Base-by-base conservation (phyloP, 2,888 invertebrate genomes). In the Clivina fossor region DNA sequence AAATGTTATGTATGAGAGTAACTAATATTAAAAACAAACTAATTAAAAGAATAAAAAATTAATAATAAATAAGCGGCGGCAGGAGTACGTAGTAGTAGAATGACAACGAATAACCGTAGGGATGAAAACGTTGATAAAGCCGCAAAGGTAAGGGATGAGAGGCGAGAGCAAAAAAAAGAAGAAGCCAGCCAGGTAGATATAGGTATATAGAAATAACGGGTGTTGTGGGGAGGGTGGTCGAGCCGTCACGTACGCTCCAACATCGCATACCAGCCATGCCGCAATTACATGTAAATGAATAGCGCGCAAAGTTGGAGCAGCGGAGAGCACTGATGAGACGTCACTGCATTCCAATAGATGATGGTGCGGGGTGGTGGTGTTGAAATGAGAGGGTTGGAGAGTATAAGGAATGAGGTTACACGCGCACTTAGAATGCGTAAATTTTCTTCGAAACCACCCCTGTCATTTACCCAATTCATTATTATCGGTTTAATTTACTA, bases 211-310 rank as follows among this genome's bases (percentile, higher is more conserved):
- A 16, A 15, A 32, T 32, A 44, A 30, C 26, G 7, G 5, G 26
- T 26, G 9, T 9, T 30, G 40, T 16, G 32, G 40, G 30, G 24
- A 40, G 32, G 37, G 18, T 8, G 40, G 43, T 33, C 32, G 41
- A 43, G 51, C 33, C 19, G 35, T 38, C 49, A 49, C 49, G 49
- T 49, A 49, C 24, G 18, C 32, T 43, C 32, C 30, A 13, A 46
- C 46, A n/a, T n/a, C 40, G 50, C 40, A 19, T 51, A 41, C 50
- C 51, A 22, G 61, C 60, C 56, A 58, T 59, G 59, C 60, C 60
- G 64, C 64, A 64, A 64, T 64, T 64, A 64, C 64, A 64, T 64
- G 64, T 64, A 64, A 64, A 64, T 64, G 64, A 64, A 64, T 64
- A 64, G 63, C 64, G 63, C 64, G 60, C 59, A 60, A 60, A 51